Conservation (phyloP, 2,888 invertebrate species). For the Dendrolimus houi region DNA sequence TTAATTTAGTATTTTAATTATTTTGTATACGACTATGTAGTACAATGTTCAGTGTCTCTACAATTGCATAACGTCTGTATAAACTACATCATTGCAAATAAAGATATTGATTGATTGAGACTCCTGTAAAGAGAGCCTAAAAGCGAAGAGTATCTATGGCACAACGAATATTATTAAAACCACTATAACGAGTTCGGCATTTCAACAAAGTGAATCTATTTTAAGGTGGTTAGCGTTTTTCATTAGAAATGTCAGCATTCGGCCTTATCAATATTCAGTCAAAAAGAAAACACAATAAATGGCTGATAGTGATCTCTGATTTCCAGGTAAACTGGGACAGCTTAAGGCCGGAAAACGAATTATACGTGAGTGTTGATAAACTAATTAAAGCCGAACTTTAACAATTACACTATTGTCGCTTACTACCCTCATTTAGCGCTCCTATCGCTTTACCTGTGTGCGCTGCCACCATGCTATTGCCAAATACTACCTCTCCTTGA, state of each 20-base stretch:
- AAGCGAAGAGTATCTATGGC: too few relatives aligned
- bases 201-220: too few relatives aligned
- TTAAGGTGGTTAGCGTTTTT: too few relatives aligned
- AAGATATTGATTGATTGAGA: too few relatives aligned
- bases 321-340: conserved; percentile 76
- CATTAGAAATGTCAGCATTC: conserved; percentile 2
- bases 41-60: too few relatives aligned
- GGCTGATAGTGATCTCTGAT: conserved; percentile 60
- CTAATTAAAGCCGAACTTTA: conserved; percentile 35
- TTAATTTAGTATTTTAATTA: too few relatives aligned
- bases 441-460: conserved; percentile 26
- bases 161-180: too few relatives aligned
- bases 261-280: conserved; percentile 41
- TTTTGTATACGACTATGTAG: too few relatives aligned
- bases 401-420: conserved; percentile 31
- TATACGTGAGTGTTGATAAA: conserved; percentile 67
- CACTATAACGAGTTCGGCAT: too few relatives aligned
- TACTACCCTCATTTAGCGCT: conserved; percentile 5
- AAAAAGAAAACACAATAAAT: conserved; percentile 36
- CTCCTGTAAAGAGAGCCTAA: too few relatives aligned
- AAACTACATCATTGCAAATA: too few relatives aligned
- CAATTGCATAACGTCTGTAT: too few relatives aligned
- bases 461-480: conserved; percentile 11
- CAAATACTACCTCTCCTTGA: conserved; percentile 10
- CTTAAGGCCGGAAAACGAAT: conserved; percentile 75